Evolutionary conservation across 2,888 invertebrate species (phyloP), one percentile per base, ranked within the genome.

Genomic region (Tachystola acroxantha): DNA sequence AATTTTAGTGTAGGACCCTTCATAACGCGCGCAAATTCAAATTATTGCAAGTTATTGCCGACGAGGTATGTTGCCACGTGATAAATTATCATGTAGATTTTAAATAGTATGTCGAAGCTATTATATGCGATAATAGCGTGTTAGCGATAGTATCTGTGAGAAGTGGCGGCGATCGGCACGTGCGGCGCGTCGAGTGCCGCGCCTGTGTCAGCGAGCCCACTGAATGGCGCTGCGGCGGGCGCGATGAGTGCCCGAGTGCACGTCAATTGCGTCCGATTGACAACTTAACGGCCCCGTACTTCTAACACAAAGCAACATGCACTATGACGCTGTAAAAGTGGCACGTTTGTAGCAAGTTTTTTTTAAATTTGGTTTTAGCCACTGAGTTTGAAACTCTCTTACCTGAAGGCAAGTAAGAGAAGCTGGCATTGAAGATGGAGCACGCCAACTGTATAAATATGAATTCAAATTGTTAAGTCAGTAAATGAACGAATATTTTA

Each of bases 91-190:
- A n/a, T n/a, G n/a, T n/a, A n/a, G n/a, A n/a, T n/a, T n/a, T n/a
- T n/a, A n/a, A n/a, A n/a, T n/a, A n/a, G n/a, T n/a, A n/a, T n/a
- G n/a, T n/a, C n/a, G 16, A 16, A 16, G 16, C 16, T 16, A 16
- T 16, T 16, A 30, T 33, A 22, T 28, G 46, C 50, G 44, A 46
- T 49, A 50, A 50, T 40, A 37, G 42, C 39, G 43, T 36, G 50
- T 45, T 39, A 50, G 63, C 62, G 78, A 80, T 78, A 70, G 63
- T 71, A 81, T 79, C 80, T 57, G 43, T 40, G 52, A 56, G 48
- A 62, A 80, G 82, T 71, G 75, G 66, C 63, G 60, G 66, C 67
- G 79, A 81, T 81, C 78, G 84, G 81, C 82, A 84, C 81, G 84
- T 71, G 78, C 82, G 75, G 47, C 61, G 53, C 62, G 61, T 75